Conservation (phyloP, 2,888 invertebrate genomes). For the Saturnia pavonia region DNA sequence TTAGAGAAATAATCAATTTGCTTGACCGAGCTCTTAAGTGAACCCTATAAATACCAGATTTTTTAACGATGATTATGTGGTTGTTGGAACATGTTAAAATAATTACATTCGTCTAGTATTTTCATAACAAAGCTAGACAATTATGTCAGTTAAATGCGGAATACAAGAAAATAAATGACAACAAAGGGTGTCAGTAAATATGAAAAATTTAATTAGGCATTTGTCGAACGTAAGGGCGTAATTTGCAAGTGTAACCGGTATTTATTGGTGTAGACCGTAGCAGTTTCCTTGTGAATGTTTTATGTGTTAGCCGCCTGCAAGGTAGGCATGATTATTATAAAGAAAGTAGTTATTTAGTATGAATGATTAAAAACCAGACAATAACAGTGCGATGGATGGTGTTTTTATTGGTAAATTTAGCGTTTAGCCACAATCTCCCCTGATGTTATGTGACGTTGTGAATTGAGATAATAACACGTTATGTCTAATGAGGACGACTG, state of each 20-base stretch:
- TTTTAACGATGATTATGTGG: no score
- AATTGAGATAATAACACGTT: no score
- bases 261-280: conserved; percentile 21
- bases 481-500: no score
- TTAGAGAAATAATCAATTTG: no score
- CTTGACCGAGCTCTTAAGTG: no score
- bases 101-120: neutral
- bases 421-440: neutral
- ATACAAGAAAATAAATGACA: conserved; percentile 8
- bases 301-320: conserved; percentile 24
- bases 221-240: conserved; percentile 23
- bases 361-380: neutral
- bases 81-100: neutral
- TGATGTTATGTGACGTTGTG: no score
- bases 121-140: conserved; percentile 1
- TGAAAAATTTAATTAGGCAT: conserved; percentile 25
- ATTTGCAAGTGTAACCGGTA: conserved; percentile 28
- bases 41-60: no score
- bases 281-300: conserved; percentile 32
- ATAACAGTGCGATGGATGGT: neutral
- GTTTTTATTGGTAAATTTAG: neutral
- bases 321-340: neutral
- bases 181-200: conserved; percentile 20
- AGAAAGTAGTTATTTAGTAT: neutral
- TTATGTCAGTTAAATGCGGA: neutral